These are phyloP conservation scores for Drosophila auraria DNA, from an alignment of 1,140 invertebrate species.

Conservation along the genomic window DNA sequence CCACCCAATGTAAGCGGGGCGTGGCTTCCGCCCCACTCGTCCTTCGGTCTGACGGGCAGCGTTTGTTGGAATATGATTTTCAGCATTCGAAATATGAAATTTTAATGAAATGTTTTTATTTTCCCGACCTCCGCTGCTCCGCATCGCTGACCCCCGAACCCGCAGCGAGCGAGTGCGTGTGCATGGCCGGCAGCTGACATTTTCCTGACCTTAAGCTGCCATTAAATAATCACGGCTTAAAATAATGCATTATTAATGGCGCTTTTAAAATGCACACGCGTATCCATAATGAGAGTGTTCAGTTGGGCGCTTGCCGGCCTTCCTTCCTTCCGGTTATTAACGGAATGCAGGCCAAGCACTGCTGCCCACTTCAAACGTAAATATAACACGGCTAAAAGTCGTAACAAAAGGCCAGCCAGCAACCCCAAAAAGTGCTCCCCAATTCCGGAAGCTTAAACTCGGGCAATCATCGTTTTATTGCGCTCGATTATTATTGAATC, in stretches of 20 bases:
- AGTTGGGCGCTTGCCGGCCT: slow-evolving; percentile 32
- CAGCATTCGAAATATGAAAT: slow-evolving; percentile 66
- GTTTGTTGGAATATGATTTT: slow-evolving; percentile 58
- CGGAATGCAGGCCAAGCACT: slow-evolving; percentile 21
- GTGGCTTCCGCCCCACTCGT: neutral
- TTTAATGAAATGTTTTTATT: slow-evolving; percentile 67
- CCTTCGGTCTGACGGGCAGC: slow-evolving; percentile 17
- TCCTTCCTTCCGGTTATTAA: slow-evolving; percentile 54
- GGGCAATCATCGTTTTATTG: slow-evolving; percentile 77
- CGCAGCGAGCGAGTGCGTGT: neutral
- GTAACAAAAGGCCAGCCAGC: neutral
- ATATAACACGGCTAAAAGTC: slow-evolving; percentile 15
- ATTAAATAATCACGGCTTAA: slow-evolving; percentile 66
- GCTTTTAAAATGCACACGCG: slow-evolving; percentile 48
- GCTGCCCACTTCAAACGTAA: slow-evolving; percentile 7
- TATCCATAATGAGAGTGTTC: slow-evolving; percentile 45
- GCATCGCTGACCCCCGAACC: slow-evolving; percentile 1
- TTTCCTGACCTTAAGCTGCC: slow-evolving; percentile 57
- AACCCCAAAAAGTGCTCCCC: neutral
- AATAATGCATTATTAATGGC: slow-evolving; percentile 61
- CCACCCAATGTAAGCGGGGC: slow-evolving; percentile 21
- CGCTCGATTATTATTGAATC: slow-evolving; percentile 78
- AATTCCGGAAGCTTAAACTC: slow-evolving; percentile 42
- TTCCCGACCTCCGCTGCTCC: slow-evolving; percentile 13
- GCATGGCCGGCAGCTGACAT: slow-evolving; percentile 36